Percentiles rank a stretch among this genome's conserved stretches.
Evolutionary conservation across 2,888 invertebrate species (phyloP).

Genomic region (Brachynemurus nebulosus): DNA sequence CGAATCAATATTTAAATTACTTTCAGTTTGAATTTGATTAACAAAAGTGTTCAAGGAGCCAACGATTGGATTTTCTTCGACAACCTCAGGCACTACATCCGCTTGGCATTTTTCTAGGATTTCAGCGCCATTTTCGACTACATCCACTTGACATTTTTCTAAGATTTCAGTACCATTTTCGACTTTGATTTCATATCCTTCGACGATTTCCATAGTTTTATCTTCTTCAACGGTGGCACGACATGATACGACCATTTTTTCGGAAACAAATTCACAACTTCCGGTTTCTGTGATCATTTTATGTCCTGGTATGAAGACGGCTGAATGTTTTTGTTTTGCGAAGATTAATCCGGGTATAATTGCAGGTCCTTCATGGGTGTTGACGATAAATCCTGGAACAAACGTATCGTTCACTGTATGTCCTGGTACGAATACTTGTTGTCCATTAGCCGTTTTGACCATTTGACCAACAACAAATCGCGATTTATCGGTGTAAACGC

Average conservation of each 20-base stretch:
- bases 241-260: neutral
- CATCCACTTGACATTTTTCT: slow-evolving; percentile 2
- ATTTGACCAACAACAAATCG: slow-evolving; percentile 60
- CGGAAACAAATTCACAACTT: slow-evolving; percentile 17
- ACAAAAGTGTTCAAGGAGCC: neutral
- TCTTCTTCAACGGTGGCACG: neutral
- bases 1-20: neutral
- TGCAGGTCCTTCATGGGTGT: slow-evolving; percentile 50
- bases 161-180: slow-evolving; percentile 6
- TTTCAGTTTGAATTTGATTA: neutral
- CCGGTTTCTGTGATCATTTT: slow-evolving; percentile 42
- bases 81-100: neutral
- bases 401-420: slow-evolving; percentile 54
- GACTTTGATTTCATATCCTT: neutral
- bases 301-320: slow-evolving; percentile 58
- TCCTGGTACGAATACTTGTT: slow-evolving; percentile 59
- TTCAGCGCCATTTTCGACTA: slow-evolving; percentile 6
- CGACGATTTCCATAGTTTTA: neutral
- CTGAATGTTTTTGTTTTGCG: slow-evolving; percentile 39
- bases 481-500: slow-evolving; percentile 49
- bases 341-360: slow-evolving; percentile 62
- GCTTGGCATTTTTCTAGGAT: slow-evolving; percentile 3
- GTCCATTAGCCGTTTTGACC: slow-evolving; percentile 52
- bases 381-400: slow-evolving; percentile 58
- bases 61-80: neutral